Evolutionary conservation across 2,113 vertebrate species (phyloP).

Genomic region (Anoura caudifer): DNA sequence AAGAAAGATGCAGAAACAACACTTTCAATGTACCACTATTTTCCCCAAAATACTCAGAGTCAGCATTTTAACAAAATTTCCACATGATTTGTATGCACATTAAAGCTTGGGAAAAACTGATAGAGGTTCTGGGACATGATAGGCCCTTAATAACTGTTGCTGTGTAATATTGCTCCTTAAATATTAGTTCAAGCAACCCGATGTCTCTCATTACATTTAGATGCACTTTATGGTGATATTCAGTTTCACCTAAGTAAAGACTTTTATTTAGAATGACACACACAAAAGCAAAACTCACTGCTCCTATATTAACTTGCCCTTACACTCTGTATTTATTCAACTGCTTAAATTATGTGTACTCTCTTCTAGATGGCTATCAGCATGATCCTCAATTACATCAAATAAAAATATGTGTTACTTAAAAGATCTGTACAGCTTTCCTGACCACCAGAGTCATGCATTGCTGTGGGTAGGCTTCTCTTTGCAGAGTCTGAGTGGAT

Average conservation of each 20-base stretch:
- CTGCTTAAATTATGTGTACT: neutral
- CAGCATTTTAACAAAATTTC: neutral
- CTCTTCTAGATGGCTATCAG: neutral
- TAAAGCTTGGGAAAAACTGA: neutral
- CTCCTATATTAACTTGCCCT: neutral
- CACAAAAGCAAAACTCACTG: neutral
- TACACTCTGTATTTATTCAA: neutral
- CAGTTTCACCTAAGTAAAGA: neutral
- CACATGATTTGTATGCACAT: neutral
- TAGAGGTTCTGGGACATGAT: neutral
- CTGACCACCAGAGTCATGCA: neutral
- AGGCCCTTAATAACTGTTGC: neutral
- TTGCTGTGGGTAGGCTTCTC: neutral
- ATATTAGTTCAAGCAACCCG: neutral
- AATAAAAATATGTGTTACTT: conserved; percentile 10
- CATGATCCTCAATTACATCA: neutral
- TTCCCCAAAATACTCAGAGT: neutral
- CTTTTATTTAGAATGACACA: conserved; percentile 6
- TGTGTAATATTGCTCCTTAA: neutral
- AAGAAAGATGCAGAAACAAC: neutral
- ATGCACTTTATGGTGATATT: neutral
- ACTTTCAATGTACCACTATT: neutral
- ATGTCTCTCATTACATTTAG: neutral
- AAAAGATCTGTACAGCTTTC: neutral
- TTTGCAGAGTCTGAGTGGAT: neutral